Percentiles rank a stretch among this genome's conserved stretches.
These are phyloP conservation scores for Acrobasis consociella DNA, from an alignment of 2,888 invertebrate genomes.

Conservation along the genomic window DNA sequence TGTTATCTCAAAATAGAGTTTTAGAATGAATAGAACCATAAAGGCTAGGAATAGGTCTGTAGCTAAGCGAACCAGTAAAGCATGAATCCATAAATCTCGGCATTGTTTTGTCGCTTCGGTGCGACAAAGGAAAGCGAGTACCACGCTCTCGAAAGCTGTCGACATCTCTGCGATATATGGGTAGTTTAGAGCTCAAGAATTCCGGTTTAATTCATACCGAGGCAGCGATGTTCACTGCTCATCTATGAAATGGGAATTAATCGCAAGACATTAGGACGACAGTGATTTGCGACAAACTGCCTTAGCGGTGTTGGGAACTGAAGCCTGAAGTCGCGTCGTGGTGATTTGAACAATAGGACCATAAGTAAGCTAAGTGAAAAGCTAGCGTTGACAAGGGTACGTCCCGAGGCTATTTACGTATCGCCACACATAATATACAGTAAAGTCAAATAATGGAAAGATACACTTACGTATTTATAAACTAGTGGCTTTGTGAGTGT, in stretches of 20 bases:
- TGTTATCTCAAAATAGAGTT: not conserved
- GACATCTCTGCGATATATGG: conserved; percentile 27
- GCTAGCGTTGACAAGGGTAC: conserved; percentile 68
- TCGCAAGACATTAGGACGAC: conserved; percentile 33
- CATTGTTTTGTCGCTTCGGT: conserved; percentile 59
- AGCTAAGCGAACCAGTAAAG: conserved; percentile 40
- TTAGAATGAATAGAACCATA: not conserved
- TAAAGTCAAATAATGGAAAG: not conserved
- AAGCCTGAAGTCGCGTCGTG: conserved; percentile 34
- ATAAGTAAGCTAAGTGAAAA: conserved; percentile 68
- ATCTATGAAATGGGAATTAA: conserved; percentile 30
- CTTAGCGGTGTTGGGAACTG: conserved; percentile 26
- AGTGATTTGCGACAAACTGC: conserved; percentile 38
- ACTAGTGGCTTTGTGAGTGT: no score
- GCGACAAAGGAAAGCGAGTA: conserved; percentile 48
- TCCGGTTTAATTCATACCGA: conserved; percentile 16
- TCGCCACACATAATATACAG: conserved; percentile 28
- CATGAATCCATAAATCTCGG: conserved; percentile 57
- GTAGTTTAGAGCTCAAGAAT: conserved; percentile 19
- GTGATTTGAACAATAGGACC: conserved; percentile 61
- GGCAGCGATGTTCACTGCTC: conserved; percentile 16
- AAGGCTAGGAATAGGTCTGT: not conserved
- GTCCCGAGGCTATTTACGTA: conserved; percentile 63
- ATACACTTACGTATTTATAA: no score
- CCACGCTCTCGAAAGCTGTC: conserved; percentile 41